Base-by-base conservation (phyloP, 2,797 vertebrate genomes). In the Columba guinea region DNA sequence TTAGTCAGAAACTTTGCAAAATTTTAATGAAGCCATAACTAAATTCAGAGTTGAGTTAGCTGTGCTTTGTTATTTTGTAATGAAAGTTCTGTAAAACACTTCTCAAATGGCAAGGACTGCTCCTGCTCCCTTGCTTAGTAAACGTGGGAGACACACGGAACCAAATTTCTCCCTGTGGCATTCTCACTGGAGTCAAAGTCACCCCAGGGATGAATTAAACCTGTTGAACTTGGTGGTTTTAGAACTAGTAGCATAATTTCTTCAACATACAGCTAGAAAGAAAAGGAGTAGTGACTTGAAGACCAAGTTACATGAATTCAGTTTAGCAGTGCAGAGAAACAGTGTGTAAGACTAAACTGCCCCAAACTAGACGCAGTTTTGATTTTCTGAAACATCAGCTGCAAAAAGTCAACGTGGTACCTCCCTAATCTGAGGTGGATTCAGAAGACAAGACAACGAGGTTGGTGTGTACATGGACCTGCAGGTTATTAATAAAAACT, bases 11-110 rank as follows among this genome's bases (percentile, higher is more conserved):
- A 96, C 86, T 94, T 96, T 77, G 68, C 90, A 94, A 96, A 89
- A 96, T 84, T 94, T 94, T 96, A 96, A 96, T 96, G 95, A 96
- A 95, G 87, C 80, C 62, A 74, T 95, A 97, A 96, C 85, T 95
- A 96, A 97, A 95, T 91, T 94, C 90, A 62, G 94, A 95, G 74
- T 90, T 93, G 80, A 84, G 74, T 82, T 94, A 94, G 77, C 64
- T 90, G 63, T 0, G 20, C 86, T 94, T 93, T 95, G 82, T 95
- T 94, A 78, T 90, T 94, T 93, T 90, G 78, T 93, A 93, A 93
- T 89, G 90, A 73, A 96, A 87, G 84, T 87, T 94, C 49, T 82
- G 67, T 34, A 39, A 46, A 74, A 74, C 80, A 56, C 67, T 93
- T 89, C 63, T 95, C 48, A 82, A 60, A 87, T 24, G 56, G 73